Conservation (phyloP, 2,888 invertebrate species). For the Troilus luridus region DNA sequence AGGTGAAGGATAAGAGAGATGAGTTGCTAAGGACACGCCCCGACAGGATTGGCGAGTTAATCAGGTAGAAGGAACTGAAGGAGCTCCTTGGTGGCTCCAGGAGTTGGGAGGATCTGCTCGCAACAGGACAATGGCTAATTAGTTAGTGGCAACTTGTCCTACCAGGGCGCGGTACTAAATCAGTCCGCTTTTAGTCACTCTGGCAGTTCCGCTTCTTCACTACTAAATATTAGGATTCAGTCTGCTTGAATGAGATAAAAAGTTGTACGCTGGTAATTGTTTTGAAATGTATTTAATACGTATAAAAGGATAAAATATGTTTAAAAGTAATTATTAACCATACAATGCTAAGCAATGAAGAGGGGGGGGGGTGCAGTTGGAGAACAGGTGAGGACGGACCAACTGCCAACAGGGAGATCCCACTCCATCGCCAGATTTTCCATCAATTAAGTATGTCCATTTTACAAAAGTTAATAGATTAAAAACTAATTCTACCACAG, state of each 20-base stretch:
- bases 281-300: too few relatives aligned
- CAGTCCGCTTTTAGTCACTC: neutral
- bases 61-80: neutral
- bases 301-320: too few relatives aligned
- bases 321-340: too few relatives aligned
- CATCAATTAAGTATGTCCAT: too few relatives aligned
- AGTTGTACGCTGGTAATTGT: neutral
- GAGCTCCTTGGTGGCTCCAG: neutral
- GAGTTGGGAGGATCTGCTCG: neutral
- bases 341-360: too few relatives aligned
- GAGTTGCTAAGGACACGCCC: neutral
- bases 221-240: neutral
- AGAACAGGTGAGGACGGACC: too few relatives aligned
- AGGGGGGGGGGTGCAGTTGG: too few relatives aligned
- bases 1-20: neutral
- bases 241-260: neutral
- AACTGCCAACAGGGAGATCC: too few relatives aligned
- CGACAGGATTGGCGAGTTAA: neutral
- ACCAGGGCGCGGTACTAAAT: neutral
- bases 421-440: too few relatives aligned
- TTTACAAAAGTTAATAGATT: too few relatives aligned
- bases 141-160: slow-evolving; percentile 31
- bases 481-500: too few relatives aligned
- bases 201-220: neutral
- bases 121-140: slow-evolving; percentile 12